A percentile compares a stretch with the other conserved stretches of the same genome.
phyloP scores from a whole-genome alignment of 2,797 vertebrate species.

The Nothura maculosa region DNA sequence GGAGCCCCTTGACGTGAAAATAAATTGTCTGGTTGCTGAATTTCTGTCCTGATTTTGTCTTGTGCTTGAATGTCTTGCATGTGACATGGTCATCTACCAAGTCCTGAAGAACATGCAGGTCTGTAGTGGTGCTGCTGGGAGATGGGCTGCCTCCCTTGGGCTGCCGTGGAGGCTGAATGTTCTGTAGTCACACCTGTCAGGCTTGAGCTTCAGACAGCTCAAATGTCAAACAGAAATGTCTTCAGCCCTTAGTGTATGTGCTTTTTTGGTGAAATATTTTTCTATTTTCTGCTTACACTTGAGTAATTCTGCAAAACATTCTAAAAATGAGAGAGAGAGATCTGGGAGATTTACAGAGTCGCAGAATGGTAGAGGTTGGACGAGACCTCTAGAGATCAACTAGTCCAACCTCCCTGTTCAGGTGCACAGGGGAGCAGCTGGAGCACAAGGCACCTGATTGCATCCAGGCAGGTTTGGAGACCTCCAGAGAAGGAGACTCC shows the following conservation, averaged over 20 bases:
- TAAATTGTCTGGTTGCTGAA: neutral
- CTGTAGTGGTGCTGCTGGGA: neutral
- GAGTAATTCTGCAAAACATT: neutral
- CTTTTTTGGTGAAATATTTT: accelerated
- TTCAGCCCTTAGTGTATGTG: accelerated
- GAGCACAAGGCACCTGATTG: too few species aligned
- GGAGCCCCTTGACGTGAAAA: neutral
- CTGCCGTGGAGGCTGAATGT: accelerated
- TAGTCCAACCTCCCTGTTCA: too few species aligned
- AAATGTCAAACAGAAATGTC: neutral
- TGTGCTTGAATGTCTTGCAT: accelerated
- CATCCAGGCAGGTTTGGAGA: too few species aligned
- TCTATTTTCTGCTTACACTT: accelerated
- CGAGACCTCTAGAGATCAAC: too few species aligned
- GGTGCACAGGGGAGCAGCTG: too few species aligned
- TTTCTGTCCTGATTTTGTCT: neutral
- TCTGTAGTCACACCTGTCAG: neutral
- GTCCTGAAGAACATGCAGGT: accelerated
- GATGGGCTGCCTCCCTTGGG: neutral
- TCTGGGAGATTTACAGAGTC: too few species aligned
- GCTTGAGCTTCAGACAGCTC: neutral
- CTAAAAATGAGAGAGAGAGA: neutral
- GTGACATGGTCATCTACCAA: accelerated
- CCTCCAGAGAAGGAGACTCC: too few species aligned
- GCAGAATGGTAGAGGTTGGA: too few species aligned